phyloP scores from a whole-genome alignment of 1,140 invertebrate genomes.

The Drosophila ironensis region DNA sequence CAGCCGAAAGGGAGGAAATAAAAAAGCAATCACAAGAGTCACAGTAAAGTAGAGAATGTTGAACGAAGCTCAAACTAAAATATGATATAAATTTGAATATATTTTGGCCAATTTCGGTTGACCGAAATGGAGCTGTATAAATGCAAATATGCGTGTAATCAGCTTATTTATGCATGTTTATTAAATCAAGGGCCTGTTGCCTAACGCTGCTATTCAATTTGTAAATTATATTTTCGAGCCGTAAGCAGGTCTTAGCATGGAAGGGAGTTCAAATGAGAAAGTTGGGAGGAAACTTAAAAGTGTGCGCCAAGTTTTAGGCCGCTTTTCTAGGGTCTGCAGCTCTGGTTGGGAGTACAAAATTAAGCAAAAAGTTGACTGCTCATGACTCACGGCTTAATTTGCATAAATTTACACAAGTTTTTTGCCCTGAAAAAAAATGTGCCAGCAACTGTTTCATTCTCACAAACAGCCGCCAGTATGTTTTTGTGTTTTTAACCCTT shows the following conservation, averaged over 20 bases:
- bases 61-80: constrained; percentile 49
- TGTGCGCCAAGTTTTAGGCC: constrained; percentile 15
- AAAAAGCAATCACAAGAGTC: constrained; percentile 66
- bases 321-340: constrained; percentile 32
- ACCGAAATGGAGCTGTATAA: constrained; percentile 48
- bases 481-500: background rate
- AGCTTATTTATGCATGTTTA: constrained; percentile 78
- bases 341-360: constrained; percentile 40
- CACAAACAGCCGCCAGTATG: too few relatives aligned
- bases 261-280: background rate
- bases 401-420: constrained; percentile 52
- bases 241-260: constrained; percentile 24
- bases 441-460: constrained; percentile 3
- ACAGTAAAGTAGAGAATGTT: constrained; percentile 21
- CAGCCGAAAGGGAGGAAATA: constrained; percentile 10
- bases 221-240: constrained; percentile 31
- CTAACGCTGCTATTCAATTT: constrained; percentile 55
- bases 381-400: constrained; percentile 45
- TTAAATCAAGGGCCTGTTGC: constrained; percentile 30
- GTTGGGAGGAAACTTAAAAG: constrained; percentile 9
- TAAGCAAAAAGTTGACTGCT: constrained; percentile 42
- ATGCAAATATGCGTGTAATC: constrained; percentile 78
- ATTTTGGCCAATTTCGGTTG: constrained; percentile 36
- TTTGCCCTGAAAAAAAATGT: constrained; percentile 3
- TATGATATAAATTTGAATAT: constrained; percentile 71